A percentile compares a stretch with the other conserved stretches of the same genome.
Evolutionary conservation across 2,113 vertebrate species (phyloP).

Genomic region (Colistium nudipinnis): DNA sequence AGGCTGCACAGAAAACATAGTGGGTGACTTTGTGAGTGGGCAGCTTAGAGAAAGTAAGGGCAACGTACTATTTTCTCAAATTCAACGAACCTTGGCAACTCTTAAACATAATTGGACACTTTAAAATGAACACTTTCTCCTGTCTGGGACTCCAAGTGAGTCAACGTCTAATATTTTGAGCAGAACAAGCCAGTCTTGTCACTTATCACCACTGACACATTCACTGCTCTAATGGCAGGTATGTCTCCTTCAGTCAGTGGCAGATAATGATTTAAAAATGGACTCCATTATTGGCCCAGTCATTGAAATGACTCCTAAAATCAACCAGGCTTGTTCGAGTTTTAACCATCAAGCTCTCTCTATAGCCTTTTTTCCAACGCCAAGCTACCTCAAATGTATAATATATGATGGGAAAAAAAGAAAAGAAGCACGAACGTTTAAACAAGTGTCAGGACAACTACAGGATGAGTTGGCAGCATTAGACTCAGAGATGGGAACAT

Average conservation of each 20-base stretch:
- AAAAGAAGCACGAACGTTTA: too few species aligned
- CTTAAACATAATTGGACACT: background rate
- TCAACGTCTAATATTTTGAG: background rate
- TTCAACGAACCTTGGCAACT: background rate
- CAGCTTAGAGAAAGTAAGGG: background rate
- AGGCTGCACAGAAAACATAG: background rate
- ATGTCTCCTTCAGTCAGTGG: conserved; percentile 11
- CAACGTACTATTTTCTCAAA: background rate
- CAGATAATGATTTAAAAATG: conserved; percentile 20
- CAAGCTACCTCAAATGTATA: background rate
- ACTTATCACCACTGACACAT: conserved; percentile 11
- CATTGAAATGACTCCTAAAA: conserved; percentile 13
- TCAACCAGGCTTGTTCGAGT: background rate
- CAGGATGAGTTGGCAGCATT: too few species aligned
- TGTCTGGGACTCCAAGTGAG: background rate
- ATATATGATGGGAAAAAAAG: background rate
- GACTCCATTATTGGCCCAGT: conserved; percentile 32
- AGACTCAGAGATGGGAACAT: background rate
- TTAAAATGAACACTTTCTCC: conserved; percentile 1
- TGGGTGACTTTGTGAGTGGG: background rate
- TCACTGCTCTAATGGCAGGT: conserved; percentile 15
- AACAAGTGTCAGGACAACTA: too few species aligned
- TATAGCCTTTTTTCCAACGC: background rate
- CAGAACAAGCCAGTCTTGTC: conserved; percentile 6
- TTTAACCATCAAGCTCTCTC: background rate